Percentiles rank a stretch among this genome's conserved stretches.
Evolutionary conservation across 2,888 invertebrate genomes (phyloP).

Genomic region (Encarsia formosa): DNA sequence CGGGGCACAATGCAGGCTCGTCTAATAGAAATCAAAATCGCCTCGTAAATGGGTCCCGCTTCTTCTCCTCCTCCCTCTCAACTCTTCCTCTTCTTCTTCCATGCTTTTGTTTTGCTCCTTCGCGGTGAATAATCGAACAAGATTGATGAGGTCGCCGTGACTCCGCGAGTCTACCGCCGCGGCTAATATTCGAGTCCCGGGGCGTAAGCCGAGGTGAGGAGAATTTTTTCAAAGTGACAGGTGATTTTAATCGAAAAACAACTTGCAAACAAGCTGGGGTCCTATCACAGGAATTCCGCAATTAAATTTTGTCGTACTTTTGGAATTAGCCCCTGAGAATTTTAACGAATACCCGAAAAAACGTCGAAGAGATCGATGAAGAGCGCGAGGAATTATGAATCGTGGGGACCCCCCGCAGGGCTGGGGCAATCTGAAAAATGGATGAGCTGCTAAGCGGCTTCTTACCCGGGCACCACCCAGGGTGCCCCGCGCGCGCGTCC

Average conservation of each 20-base stretch:
- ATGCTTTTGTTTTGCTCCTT: conserved; percentile 39
- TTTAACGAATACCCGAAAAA: too few relatives aligned
- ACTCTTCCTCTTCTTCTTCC: conserved; percentile 24
- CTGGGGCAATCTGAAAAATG: conserved; percentile 52
- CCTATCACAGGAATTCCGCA: too few relatives aligned
- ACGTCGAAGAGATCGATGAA: too few relatives aligned
- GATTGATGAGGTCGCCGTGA: conserved; percentile 51
- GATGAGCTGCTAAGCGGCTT: conserved; percentile 50
- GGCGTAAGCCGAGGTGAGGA: conserved; percentile 47
- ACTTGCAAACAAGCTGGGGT: too few relatives aligned
- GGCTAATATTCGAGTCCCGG: conserved; percentile 41
- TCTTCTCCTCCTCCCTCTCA: conserved; percentile 28
- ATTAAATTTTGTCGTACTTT: too few relatives aligned
- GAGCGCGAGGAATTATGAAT: too few relatives aligned
- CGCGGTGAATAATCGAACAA: conserved; percentile 52
- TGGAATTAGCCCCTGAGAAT: too few relatives aligned
- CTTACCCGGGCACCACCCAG: conserved; percentile 44
- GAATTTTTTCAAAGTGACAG: too few relatives aligned
- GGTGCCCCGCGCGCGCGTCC: conserved; percentile 34
- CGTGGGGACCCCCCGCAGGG: too few relatives aligned
- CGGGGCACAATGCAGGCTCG: too few relatives aligned
- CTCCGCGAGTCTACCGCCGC: conserved; percentile 33
- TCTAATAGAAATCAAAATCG: conserved; percentile 50
- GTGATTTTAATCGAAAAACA: too few relatives aligned
- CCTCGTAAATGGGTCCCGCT: conserved; percentile 14